Conservation (phyloP, 2,797 vertebrate genomes). For the Squalus acanthias region DNA sequence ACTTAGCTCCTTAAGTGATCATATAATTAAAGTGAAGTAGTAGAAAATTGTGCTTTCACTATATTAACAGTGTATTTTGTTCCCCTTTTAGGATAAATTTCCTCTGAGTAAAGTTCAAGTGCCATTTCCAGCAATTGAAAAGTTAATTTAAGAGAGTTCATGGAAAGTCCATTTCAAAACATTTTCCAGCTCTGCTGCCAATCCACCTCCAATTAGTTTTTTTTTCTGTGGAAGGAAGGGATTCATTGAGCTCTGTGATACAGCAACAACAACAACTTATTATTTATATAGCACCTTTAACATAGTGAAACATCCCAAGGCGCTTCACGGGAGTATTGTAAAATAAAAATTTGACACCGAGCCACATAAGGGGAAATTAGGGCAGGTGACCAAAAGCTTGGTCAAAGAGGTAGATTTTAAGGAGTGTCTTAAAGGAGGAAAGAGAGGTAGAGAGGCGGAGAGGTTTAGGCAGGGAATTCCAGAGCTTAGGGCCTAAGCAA, state of each 20-base stretch:
- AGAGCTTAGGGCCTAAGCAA: too few relatives aligned
- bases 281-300: too few relatives aligned
- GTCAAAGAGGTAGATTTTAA: too few relatives aligned
- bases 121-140: not conserved
- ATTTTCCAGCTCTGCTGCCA: not conserved
- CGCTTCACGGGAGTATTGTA: too few relatives aligned
- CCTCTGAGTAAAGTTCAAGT: not conserved
- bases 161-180: not conserved
- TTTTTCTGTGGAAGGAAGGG: not conserved
- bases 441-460: too few relatives aligned
- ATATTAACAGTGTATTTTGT: not conserved
- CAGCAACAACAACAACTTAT: not conserved
- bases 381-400: too few relatives aligned
- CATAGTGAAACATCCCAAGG: too few relatives aligned
- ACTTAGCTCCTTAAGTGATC: not conserved
- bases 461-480: too few relatives aligned
- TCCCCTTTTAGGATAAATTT: not conserved
- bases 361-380: too few relatives aligned
- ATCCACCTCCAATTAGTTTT: not conserved
- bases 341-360: too few relatives aligned
- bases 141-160: constrained; percentile 4
- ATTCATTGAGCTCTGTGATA: not conserved
- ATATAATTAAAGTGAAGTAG: not conserved
- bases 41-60: not conserved
- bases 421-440: too few relatives aligned